These are phyloP conservation scores for Drosophila kikkawai DNA, from an alignment of 1,140 invertebrate genomes.

Conservation along the genomic window DNA sequence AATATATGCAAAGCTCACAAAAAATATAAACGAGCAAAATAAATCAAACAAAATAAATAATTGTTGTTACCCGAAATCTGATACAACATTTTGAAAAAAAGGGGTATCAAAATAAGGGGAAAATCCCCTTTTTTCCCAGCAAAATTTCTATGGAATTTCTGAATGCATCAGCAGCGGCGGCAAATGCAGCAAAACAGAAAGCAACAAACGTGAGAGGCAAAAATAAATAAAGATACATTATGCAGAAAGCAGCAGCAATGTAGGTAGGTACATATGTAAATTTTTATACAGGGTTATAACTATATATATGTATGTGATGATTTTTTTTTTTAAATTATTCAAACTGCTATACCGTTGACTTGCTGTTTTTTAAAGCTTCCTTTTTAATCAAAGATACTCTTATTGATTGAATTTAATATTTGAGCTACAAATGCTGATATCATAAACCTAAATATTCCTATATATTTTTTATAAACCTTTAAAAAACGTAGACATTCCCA, in stretches of 20 bases:
- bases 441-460: not conserved
- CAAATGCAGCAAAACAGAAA: slow-evolving; percentile 63
- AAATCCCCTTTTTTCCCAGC: slow-evolving; percentile 15
- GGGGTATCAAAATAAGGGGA: slow-evolving; percentile 2
- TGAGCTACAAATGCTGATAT: too few species aligned
- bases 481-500: not conserved
- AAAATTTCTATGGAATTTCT: slow-evolving; percentile 65
- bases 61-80: slow-evolving; percentile 59
- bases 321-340: not conserved
- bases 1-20: slow-evolving; percentile 18
- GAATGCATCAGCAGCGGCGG: slow-evolving; percentile 56
- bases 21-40: not conserved
- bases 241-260: slow-evolving; percentile 48
- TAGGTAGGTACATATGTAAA: slow-evolving; percentile 13
- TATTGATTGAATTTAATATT: too few species aligned
- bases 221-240: slow-evolving; percentile 72
- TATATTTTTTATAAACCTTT: not conserved
- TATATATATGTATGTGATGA: not conserved
- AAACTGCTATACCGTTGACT: not conserved
- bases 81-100: slow-evolving; percentile 54
- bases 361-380: not conserved
- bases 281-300: slow-evolving; percentile 2
- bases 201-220: slow-evolving; percentile 64
- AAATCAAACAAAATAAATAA: slow-evolving; percentile 52
- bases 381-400: not conserved